phyloP scores from a whole-genome alignment of 1,140 invertebrate species.

The Sesamia nonagrioides region DNA sequence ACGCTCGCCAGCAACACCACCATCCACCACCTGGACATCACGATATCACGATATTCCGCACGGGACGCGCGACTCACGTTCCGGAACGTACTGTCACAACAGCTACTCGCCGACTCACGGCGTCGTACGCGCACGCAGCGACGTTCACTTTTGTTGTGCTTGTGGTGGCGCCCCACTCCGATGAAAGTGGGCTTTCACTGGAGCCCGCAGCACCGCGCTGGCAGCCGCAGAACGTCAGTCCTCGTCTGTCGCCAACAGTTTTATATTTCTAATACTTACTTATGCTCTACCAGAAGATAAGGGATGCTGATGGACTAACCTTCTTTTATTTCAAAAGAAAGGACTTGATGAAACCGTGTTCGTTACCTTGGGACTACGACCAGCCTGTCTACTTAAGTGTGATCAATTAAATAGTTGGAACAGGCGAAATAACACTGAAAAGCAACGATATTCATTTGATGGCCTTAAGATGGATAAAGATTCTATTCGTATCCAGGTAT shows the following conservation, averaged over 20 bases:
- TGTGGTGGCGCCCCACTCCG: slow-evolving; percentile 72
- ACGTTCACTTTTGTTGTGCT: slow-evolving; percentile 82
- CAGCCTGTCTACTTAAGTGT: too few species aligned
- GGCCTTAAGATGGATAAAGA: too few species aligned
- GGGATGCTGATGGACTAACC: not conserved
- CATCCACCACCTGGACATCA: slow-evolving; percentile 80
- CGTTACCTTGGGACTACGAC: too few species aligned
- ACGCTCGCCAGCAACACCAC: slow-evolving; percentile 73
- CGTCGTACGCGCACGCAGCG: slow-evolving; percentile 67
- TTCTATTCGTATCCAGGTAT: too few species aligned
- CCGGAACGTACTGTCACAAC: slow-evolving; percentile 69
- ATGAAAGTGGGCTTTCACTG: slow-evolving; percentile 84
- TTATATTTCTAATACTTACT: not conserved
- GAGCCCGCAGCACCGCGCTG: slow-evolving; percentile 42
- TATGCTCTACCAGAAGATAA: not conserved
- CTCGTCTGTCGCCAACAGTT: not conserved
- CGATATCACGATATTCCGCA: slow-evolving; percentile 69
- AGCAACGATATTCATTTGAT: too few species aligned
- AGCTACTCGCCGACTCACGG: slow-evolving; percentile 66
- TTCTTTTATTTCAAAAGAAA: too few species aligned
- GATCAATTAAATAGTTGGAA: too few species aligned
- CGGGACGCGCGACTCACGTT: slow-evolving; percentile 68
- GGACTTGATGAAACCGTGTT: too few species aligned
- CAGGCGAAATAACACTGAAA: too few species aligned
- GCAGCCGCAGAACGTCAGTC: slow-evolving; percentile 10